Evolutionary conservation across 2,113 vertebrate species (phyloP), one percentile per base, ranked within the genome.

Genomic region (Talpa occidentalis): DNA sequence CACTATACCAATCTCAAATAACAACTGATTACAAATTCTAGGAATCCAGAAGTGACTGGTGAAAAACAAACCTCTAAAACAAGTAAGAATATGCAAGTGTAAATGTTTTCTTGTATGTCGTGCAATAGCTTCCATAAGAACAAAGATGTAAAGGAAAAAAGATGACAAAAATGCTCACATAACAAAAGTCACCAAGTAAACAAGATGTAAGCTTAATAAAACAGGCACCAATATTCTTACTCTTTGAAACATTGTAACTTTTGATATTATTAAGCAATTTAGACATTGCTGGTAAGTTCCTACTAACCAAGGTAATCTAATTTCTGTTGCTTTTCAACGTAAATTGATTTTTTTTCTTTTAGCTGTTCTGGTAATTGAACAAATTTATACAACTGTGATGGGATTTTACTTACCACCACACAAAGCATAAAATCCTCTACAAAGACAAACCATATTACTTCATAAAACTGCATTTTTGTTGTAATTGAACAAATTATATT

Each of bases 401-500:
- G 96, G 96, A 98, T 98, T 98, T 97, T 98, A 98, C 94, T 97
- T 97, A 97, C 92, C 73, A 97, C 94, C 72, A 97, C 85, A 98
- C 97, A 97, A 97, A 93, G 92, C 88, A 97, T 94, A 97, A 98
- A 98, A 97, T 86, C 93, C 70, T 97, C 97, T 95, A 97, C 74
- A 94, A 97, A 97, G 78, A 95, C 81, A 95, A 98, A 98, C 95
- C 93, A 85, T 95, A 96, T 97, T 83, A 97, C 95, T 98, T 98
- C 95, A 98, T 97, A 98, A 98, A 98, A 98, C 94, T 67, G 47
- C 92, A 97, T 97, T 98, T 98, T 96, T 98, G 66, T 90, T 97
- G 97, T 97, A 98, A 99, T 99, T 98, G 98, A 98, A 95, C 89
- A 97, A 98, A 96, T 94, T 96, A 81, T 97, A 98, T 97, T 96